Base-by-base conservation (phyloP, 2,113 vertebrate genomes). In the Vulpes vulpes region DNA sequence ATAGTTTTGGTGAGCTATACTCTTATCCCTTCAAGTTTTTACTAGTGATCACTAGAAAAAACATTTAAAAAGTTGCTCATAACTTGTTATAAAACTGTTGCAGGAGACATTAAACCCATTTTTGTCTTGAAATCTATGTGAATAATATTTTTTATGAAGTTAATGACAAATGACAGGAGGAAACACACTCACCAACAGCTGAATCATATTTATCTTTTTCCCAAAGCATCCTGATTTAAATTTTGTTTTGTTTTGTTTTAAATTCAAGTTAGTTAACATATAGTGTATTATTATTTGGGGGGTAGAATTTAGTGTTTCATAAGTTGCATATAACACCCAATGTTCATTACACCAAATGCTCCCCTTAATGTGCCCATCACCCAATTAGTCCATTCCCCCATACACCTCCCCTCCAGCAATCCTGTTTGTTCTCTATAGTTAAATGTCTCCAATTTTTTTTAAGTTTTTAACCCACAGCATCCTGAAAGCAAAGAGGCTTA, bases 91-190 rank as follows among this genome's bases (percentile, higher is more conserved):
- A 20, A 81, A 91, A 94, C 73, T 82, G 30, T 22, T 71, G 4
- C 32, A 67, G 51, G 5, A 69, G 62, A 59, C 30, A 73, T 8
- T 76, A 27, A 57, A 30, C 43, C 20, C 62, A 51, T 10, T 79
- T 64, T 6, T 74, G 32, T 32, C 35, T 35, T 73, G 51, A 80
- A 89, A 93, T 5, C 27, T 49, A 80, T 22, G 17, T 38, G n/a
- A 71, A 78, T 73, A 73, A 35, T 73, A 91, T 51, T 82, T 85
- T 91, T 87, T 51, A 76, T 62, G 22, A 84, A 91, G 57, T 94
- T 88, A 83, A 87, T 71, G 53, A 5, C 43, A 85, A 83, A 92
- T 73, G 35, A 60, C 78, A 64, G 19, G n/a, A 91, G 32, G 25
- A 95, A 74, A 79, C 65, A 79, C 0, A 89, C 8, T 38, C 25